Base-by-base conservation (phyloP, 2,113 vertebrate species). In the Tricholaema leucomelas region DNA sequence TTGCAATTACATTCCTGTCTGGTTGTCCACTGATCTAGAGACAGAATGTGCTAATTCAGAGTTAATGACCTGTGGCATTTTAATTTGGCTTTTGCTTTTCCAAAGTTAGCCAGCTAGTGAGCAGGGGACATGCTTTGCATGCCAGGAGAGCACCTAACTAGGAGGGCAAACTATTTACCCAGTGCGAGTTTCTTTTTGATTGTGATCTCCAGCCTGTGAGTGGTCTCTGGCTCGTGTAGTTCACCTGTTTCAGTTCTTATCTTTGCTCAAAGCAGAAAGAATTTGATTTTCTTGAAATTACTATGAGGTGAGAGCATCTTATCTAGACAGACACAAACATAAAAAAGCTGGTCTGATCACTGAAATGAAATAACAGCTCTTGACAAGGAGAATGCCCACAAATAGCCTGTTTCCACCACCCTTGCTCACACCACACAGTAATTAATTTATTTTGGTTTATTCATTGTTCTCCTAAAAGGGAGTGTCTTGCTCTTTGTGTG, bases 361-460 rank as follows among this genome's bases (percentile, higher is more conserved):
- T 81, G 54, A 79, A 74, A 81, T 81, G 36, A 84, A 94, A 56
- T 81, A 93, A 79, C 61, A 90, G 59, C 10, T 60, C 69, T 86
- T 81, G 73, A 79, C 64, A 74, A 71, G 71, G 55, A 91, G 40
- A 79, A 85, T 67, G 73, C 48, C 74, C 63, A 88, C 76, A 88
- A 56, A 81, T 52, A 55, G 55, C 40, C 59, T 64, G 25, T 80
- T 88, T 93, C 56, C 64, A 90, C n/a, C 64, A 85, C 48, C 70
- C 28, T 66, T 85, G 52, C 59, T 93, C 55, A 85, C 64, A 87
- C 50, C 56, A 63, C 71, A 59, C 36, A 87, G 63, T 69, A 69
- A 81, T 74, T 85, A 89, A 69, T 92, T 93, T 96, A 48, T 93
- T 95, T 94, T 90, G 61, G 31, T 95, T 92, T 93, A 73, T 66